Conservation (phyloP, 2,113 vertebrate species). For the Setophaga petechia region DNA sequence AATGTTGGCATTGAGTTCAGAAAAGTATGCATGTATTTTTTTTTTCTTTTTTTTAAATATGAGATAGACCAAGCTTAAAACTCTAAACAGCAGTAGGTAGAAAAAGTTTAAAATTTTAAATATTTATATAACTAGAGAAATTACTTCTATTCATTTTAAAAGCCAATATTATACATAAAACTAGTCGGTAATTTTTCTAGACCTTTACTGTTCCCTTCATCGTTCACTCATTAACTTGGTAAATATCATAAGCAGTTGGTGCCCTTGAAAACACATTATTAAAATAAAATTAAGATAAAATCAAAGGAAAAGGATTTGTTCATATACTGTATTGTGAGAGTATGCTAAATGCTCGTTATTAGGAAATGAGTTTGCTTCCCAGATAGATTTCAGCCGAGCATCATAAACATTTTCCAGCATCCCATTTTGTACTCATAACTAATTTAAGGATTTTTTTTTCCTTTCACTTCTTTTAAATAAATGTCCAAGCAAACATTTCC, state of each 20-base stretch:
- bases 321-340: constrained; percentile 18
- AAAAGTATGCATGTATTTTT: background rate
- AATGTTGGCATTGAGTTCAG: constrained; percentile 31
- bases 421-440: constrained; percentile 53
- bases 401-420: constrained; percentile 46
- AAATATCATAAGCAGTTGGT: constrained; percentile 44
- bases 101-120: constrained; percentile 73
- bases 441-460: constrained; percentile 52
- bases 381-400: constrained; percentile 52
- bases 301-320: constrained; percentile 32
- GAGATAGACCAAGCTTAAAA: constrained; percentile 72
- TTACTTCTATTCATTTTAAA: constrained; percentile 67
- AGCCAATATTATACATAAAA: constrained; percentile 69
- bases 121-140: constrained; percentile 70
- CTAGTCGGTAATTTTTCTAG: constrained; percentile 34
- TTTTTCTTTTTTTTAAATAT: background rate
- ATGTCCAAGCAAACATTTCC: constrained; percentile 57
- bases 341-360: constrained; percentile 53
- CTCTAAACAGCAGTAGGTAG: constrained; percentile 71
- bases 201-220: constrained; percentile 19
- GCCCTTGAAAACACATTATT: constrained; percentile 42
- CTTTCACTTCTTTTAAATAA: constrained; percentile 35
- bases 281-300: constrained; percentile 50
- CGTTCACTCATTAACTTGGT: constrained; percentile 24
- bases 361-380: constrained; percentile 59